These are phyloP conservation scores for Glossosoma conforme DNA, from an alignment of 1,140 invertebrate species.

Conservation along the genomic window DNA sequence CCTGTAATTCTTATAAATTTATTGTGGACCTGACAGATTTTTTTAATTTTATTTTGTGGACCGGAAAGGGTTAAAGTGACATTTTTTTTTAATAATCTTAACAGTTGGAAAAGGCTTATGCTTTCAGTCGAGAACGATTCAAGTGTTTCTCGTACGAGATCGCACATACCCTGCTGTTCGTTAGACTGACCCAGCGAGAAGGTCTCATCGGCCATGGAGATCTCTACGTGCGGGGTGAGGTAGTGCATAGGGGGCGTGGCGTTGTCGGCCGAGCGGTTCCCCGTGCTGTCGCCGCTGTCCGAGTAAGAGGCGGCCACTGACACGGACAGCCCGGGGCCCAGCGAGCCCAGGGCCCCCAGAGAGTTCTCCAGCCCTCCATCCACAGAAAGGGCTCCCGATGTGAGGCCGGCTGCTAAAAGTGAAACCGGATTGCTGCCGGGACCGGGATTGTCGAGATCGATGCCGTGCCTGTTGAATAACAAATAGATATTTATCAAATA, in stretches of 20 bases:
- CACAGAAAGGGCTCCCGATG: conserved; percentile 53
- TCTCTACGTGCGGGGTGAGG: conserved; percentile 82
- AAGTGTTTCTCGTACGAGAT: no score
- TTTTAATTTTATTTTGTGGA: no score
- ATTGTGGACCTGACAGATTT: no score
- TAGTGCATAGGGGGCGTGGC: conserved; percentile 85
- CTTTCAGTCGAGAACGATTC: no score
- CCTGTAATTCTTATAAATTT: no score
- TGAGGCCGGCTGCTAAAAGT: conserved; percentile 56
- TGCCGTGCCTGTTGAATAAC: conserved; percentile 62
- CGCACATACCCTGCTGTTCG: conserved; percentile 36
- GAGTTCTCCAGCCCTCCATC: conserved; percentile 45
- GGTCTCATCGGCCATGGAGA: conserved; percentile 72
- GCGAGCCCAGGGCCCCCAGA: conserved; percentile 49
- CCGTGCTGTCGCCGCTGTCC: conserved; percentile 73
- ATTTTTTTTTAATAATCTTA: no score
- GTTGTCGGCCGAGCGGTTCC: conserved; percentile 72
- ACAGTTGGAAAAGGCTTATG: no score
- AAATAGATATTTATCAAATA: conserved; percentile 1
- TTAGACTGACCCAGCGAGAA: conserved; percentile 47
- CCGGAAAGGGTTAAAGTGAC: no score
- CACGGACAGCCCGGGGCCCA: conserved; percentile 53
- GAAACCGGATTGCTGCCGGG: conserved; percentile 67
- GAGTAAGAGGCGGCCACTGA: conserved; percentile 62
- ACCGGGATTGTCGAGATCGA: conserved; percentile 81